These are phyloP conservation scores for Subacronicta megacephala DNA, from an alignment of 2,888 invertebrate species.

Conservation along the genomic window DNA sequence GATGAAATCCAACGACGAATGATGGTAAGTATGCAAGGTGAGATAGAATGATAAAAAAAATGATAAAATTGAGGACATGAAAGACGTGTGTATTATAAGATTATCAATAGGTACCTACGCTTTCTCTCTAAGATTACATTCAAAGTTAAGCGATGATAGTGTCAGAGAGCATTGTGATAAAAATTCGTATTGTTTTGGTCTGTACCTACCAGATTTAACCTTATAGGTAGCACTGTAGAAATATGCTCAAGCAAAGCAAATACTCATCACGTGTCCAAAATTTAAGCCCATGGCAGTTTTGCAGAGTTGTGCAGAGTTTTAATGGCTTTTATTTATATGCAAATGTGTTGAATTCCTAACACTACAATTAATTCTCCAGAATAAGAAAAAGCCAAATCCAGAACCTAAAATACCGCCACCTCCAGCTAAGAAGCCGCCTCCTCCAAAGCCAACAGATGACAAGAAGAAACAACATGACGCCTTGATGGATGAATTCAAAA, in stretches of 20 bases:
- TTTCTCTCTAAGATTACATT: slow-evolving; percentile 30
- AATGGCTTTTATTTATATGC: not conserved
- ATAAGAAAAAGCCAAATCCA: slow-evolving; percentile 71
- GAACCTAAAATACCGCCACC: slow-evolving; percentile 65
- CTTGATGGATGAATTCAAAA: slow-evolving; percentile 97
- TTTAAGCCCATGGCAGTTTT: no score
- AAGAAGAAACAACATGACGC: slow-evolving; percentile 93
- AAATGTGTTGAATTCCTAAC: not conserved
- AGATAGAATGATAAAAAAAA: slow-evolving; percentile 5
- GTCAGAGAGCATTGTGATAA: slow-evolving; percentile 15
- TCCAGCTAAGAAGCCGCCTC: slow-evolving; percentile 72
- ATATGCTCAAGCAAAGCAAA: no score
- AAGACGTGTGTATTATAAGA: slow-evolving; percentile 19
- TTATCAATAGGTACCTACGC: slow-evolving; percentile 31
- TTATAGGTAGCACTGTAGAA: no score
- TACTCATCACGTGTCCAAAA: no score
- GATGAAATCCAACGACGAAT: slow-evolving; percentile 84
- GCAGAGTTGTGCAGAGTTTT: no score
- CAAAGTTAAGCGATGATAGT: slow-evolving; percentile 20
- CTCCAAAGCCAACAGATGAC: slow-evolving; percentile 87
- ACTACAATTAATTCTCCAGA: slow-evolving; percentile 60
- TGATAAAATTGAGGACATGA: slow-evolving; percentile 7
- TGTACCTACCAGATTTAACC: no score
- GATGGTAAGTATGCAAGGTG: slow-evolving; percentile 67
- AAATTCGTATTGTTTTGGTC: slow-evolving; percentile 1